Base-by-base conservation (phyloP, 2,888 invertebrate genomes). In the Cylloceria caligata region DNA sequence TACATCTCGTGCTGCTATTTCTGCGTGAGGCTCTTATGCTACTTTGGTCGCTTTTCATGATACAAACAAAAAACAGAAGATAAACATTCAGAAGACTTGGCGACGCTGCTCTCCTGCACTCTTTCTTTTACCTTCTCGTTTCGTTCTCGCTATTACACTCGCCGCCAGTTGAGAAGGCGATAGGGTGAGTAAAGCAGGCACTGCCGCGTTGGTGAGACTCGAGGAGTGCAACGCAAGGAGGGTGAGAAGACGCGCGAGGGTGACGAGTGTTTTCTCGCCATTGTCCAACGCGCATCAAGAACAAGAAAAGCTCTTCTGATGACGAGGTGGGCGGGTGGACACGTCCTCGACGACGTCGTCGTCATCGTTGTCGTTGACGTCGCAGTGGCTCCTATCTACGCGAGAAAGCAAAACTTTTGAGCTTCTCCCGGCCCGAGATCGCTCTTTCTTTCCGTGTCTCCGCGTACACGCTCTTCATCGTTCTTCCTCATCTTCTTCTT, bases 201-300 rank as follows among this genome's bases (percentile, higher is more conserved):
- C 75, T 16, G 69, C 83, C 57, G 85, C 76, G 81, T 71, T 83
- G 77, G 81, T 82, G 81, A 80, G 47, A 80, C 55, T 71, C 73
- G 76, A 86, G 78, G 19, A 78, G 82, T 78, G 83, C 75, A 83
- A 75, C 80, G 60, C 69, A 55, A 67, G 76, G 71, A 65, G 78
- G 49, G 80, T 75, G 80, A 83, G 68, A 86, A 81, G 81, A 72
- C 71, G 77, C 67, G 80, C 69, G 79, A 78, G 79, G 84, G 83
- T 75, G 81, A 80, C 83, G 88, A 87, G 87, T 86, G 87, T 88
- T 89, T 88, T 90, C 89, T 89, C 89, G 88, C 88, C 89, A 90
- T 90, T 91, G 91, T 91, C 89, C 89, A 84, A 89, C 85, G 88
- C 88, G 88, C 89, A 89, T 88, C 87, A 90, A 90, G 90, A 89